Percentiles rank a stretch among this genome's conserved stretches.
Conservation (phyloP, 2,888 invertebrate species). For the Acrocyrtus sp. region DNA sequence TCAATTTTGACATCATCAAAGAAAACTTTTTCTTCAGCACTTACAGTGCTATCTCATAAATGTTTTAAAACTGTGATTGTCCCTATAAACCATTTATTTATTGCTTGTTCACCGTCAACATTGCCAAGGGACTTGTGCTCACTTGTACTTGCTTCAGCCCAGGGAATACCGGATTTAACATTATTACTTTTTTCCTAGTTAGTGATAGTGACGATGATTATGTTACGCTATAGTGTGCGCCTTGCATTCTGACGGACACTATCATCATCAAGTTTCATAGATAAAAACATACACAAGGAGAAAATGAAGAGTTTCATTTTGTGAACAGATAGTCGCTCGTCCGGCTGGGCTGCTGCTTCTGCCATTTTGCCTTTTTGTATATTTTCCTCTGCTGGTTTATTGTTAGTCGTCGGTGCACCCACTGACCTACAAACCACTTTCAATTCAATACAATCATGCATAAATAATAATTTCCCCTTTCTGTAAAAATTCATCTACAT, state of each 20-base stretch:
- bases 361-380: neutral
- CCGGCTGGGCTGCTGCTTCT: neutral
- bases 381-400: neutral
- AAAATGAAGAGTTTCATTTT: neutral
- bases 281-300: neutral
- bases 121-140: too few relatives aligned
- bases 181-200: constrained; percentile 37
- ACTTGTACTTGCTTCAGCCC: too few relatives aligned
- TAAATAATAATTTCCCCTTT: constrained; percentile 49
- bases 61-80: neutral
- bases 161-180: constrained; percentile 48
- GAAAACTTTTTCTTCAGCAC: constrained; percentile 8
- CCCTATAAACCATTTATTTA: neutral
- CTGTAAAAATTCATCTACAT: constrained; percentile 1
- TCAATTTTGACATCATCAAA: constrained; percentile 23
- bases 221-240: neutral
- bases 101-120: constrained; percentile 1
- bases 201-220: constrained; percentile 5
- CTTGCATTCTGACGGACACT: neutral
- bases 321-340: neutral
- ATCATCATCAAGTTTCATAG: neutral
- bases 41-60: neutral
- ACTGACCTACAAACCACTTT: constrained; percentile 52
- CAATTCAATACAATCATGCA: constrained; percentile 20
- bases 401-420: constrained; percentile 31